These are phyloP conservation scores for Tragelaphus strepsiceros DNA, from an alignment of 2,113 vertebrate species.

Conservation along the genomic window DNA sequence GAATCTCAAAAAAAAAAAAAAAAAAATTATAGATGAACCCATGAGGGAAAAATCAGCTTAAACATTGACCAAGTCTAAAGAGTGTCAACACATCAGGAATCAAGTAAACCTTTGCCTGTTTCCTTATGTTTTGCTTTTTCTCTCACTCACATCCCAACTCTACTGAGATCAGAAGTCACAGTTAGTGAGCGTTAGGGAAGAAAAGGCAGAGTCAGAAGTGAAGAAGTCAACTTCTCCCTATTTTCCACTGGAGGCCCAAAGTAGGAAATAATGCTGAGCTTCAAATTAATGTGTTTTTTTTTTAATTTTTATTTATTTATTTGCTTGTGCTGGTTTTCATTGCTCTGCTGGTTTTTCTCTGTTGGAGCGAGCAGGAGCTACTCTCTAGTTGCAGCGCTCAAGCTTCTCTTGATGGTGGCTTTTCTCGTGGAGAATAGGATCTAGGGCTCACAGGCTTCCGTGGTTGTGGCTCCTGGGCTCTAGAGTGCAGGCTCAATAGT, in stretches of 20 bases:
- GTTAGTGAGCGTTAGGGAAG: background rate
- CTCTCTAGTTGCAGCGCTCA: background rate
- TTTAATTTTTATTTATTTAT: background rate
- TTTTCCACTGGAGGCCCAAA: background rate
- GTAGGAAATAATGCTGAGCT: background rate
- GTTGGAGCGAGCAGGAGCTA: background rate
- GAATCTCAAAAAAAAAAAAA: background rate
- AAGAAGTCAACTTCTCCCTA: background rate
- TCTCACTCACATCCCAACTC: background rate
- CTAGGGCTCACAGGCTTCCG: background rate
- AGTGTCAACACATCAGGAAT: background rate
- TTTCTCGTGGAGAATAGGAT: background rate
- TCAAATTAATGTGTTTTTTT: background rate
- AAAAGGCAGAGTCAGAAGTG: background rate
- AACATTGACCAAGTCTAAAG: background rate
- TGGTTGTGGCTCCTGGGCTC: background rate
- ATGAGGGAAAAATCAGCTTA: background rate
- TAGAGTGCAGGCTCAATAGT: background rate
- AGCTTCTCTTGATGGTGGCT: background rate
- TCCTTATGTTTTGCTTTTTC: background rate
- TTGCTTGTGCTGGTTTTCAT: background rate
- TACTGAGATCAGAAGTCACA: background rate
- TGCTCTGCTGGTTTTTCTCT: background rate
- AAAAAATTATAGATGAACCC: background rate
- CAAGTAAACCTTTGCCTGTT: background rate